phyloP scores from a whole-genome alignment of 2,797 vertebrate species.

The Babyrousa celebensis region DNA sequence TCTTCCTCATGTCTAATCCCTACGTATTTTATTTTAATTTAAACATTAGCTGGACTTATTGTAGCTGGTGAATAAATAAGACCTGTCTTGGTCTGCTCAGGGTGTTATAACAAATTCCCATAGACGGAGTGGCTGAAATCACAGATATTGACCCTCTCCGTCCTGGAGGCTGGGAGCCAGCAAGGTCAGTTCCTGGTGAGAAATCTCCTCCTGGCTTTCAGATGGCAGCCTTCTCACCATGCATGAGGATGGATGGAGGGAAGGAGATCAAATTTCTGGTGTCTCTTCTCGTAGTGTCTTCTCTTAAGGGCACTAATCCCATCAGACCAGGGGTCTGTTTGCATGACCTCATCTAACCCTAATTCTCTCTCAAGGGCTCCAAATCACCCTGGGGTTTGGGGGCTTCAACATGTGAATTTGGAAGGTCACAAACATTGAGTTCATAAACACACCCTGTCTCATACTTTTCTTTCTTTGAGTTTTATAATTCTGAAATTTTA shows the following conservation, averaged over 20 bases:
- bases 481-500: constrained; percentile 4
- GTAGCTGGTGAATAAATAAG: not conserved
- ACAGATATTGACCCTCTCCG: not conserved
- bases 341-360: not conserved
- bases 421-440: not conserved
- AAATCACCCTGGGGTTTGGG: too few species aligned
- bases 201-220: not conserved
- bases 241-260: too few species aligned
- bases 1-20: not conserved
- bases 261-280: not conserved
- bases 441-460: not conserved
- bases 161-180: not conserved
- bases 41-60: not conserved
- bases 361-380: not conserved
- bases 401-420: not conserved
- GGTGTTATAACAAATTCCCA: not conserved
- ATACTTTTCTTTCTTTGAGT: not conserved
- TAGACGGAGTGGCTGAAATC: not conserved
- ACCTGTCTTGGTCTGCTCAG: not conserved
- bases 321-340: not conserved
- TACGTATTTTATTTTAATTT: not conserved
- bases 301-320: too few species aligned
- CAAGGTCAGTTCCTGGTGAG: not conserved
- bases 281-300: not conserved
- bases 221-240: not conserved